A percentile compares a stretch with the other conserved stretches of the same genome.
phyloP scores from a whole-genome alignment of 2,113 vertebrate species.

The Tetraodon nigroviridis region DNA sequence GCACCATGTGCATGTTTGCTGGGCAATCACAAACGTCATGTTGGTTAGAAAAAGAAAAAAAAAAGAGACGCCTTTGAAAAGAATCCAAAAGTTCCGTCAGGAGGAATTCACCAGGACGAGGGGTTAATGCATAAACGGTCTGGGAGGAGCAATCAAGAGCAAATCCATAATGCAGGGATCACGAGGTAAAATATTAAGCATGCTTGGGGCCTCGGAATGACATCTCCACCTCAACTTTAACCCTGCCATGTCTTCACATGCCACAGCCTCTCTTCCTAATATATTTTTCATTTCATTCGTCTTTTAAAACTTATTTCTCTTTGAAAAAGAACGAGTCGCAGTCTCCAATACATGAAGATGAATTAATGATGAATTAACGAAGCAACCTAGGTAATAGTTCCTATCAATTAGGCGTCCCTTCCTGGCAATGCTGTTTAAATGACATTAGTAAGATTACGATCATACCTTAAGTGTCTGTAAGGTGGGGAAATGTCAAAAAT shows the following conservation, averaged over 20 bases:
- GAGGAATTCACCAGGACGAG: slow-evolving; percentile 45
- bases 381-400: too few relatives aligned
- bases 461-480: too few relatives aligned
- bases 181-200: slow-evolving; percentile 72
- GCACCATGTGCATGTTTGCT: slow-evolving; percentile 10
- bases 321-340: slow-evolving; percentile 1
- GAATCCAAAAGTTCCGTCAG: slow-evolving; percentile 42
- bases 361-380: too few relatives aligned
- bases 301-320: slow-evolving; percentile 17
- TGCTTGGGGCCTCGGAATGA: slow-evolving; percentile 63
- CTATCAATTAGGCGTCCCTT: too few relatives aligned
- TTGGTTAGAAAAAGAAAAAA: neutral
- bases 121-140: slow-evolving; percentile 43
- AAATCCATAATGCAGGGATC: slow-evolving; percentile 70
- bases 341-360: too few relatives aligned
- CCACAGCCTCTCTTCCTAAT: slow-evolving; percentile 24
- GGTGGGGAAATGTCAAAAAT: too few relatives aligned
- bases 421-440: too few relatives aligned
- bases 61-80: slow-evolving; percentile 19
- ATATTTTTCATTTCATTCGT: slow-evolving; percentile 4
- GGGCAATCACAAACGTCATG: slow-evolving; percentile 4
- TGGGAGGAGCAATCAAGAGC: slow-evolving; percentile 64
- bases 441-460: too few relatives aligned
- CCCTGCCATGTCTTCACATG: slow-evolving; percentile 53
- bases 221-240: slow-evolving; percentile 66